These are phyloP conservation scores for Parelbella ahira DNA, from an alignment of 2,888 invertebrate species.

Conservation along the genomic window DNA sequence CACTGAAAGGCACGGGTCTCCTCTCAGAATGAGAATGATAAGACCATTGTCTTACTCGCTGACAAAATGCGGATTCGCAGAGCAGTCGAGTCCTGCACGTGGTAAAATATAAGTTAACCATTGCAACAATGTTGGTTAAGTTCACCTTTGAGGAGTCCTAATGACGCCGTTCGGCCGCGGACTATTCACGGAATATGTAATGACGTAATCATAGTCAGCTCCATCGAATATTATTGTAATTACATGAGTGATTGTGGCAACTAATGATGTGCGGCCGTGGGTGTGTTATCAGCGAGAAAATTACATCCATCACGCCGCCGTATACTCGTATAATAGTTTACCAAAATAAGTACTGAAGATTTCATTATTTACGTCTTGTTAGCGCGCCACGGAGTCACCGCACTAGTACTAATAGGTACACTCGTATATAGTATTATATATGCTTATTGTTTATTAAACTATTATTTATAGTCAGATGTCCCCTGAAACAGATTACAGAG, in stretches of 20 bases:
- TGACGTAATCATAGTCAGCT: constrained; percentile 29
- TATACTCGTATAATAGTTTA: constrained; percentile 9
- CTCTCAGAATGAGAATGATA: too few species aligned
- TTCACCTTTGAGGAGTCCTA: constrained; percentile 18
- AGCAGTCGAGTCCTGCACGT: too few species aligned
- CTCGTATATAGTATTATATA: too few species aligned
- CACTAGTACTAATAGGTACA: too few species aligned
- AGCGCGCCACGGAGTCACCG: too few species aligned
- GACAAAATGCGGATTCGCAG: too few species aligned
- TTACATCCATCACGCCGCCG: constrained; percentile 17
- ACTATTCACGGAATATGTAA: constrained; percentile 26
- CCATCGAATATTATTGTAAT: constrained; percentile 26
- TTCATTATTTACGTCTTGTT: neutral
- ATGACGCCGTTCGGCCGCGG: constrained; percentile 34
- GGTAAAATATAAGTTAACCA: too few species aligned
- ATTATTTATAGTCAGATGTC: too few species aligned
- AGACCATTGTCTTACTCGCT: too few species aligned
- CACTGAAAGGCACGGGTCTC: too few species aligned
- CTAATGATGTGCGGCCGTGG: constrained; percentile 25
- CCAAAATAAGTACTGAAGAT: constrained; percentile 3
- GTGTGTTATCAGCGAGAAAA: constrained; percentile 19
- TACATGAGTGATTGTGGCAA: constrained; percentile 34
- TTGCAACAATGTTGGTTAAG: neutral
- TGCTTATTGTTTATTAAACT: too few species aligned
- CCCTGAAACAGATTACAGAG: too few species aligned